Evolutionary conservation across 2,113 vertebrate species (phyloP), one percentile per base, ranked within the genome.

Genomic region (Poecile atricapillus): DNA sequence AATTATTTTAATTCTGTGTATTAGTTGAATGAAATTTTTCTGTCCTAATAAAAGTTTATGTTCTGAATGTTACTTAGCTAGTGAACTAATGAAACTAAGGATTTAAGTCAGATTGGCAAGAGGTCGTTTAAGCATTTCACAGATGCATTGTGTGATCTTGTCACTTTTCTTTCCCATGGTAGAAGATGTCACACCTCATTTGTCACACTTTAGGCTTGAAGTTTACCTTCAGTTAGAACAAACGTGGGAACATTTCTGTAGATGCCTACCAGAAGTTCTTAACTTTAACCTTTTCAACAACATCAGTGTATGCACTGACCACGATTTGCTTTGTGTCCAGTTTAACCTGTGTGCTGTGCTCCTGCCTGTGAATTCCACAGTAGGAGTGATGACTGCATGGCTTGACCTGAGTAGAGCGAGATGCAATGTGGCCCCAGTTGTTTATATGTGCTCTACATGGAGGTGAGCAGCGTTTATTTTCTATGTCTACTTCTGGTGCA

Each of bases 381-480:
- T 0, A 58, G 23, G 19, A 19, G 15, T 0, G 2, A 24, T 0
- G 0, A 10, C n/a, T 63, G 67, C 28, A 13, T 24, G 55, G 50
- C 23, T 2, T 59, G 52, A 58, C 37, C 58, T 23, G 12, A 0
- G 5, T 5, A 43, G 9, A 62, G 21, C 31, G 70, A 67, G 27
- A 3, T 62, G 56, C 50, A 44, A 0, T 0, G 6, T n/a, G 31
- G 28, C 15, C 24, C 11, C 2, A 0, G 25, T 15, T 60, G 37
- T 46, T 85, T 33, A 3, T 25, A 27, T 4, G 23, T 69, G 28
- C 68, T 53, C 35, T 56, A 41, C 46, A 55, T 1, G 69, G 41
- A 64, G 37, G 18, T 31, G 39, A 75, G 24, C 23, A 59, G 47
- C 9, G 27, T 30, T 80, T 64, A 47, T 43, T 30, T 28, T 39